A percentile compares a stretch with the other conserved stretches of the same genome.
These are phyloP conservation scores for Urocyon cinereoargenteus DNA, from an alignment of 2,797 vertebrate species.

Conservation along the genomic window DNA sequence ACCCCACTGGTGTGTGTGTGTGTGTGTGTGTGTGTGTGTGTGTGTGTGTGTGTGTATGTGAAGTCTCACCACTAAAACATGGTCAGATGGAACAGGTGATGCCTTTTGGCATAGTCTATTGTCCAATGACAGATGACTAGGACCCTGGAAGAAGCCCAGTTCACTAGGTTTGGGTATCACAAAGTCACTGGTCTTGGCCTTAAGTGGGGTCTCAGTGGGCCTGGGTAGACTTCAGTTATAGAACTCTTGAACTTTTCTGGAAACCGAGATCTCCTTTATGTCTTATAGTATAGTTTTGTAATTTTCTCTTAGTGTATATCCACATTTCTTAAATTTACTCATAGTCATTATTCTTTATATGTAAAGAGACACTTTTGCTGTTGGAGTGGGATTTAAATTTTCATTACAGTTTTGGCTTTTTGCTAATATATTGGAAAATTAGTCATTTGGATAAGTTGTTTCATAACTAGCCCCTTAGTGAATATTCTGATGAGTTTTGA, in stretches of 20 bases:
- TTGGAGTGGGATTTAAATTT: conserved; percentile 33
- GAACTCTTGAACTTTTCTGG: neutral
- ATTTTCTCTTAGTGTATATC: neutral
- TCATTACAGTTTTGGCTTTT: conserved; percentile 19
- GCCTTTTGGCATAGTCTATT: neutral
- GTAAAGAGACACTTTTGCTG: neutral
- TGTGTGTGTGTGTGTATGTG: neutral
- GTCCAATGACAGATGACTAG: neutral
- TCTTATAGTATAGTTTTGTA: neutral
- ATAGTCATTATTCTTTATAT: conserved; percentile 36
- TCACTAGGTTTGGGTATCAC: neutral
- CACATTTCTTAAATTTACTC: conserved; percentile 31
- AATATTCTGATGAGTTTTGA: conserved; percentile 34
- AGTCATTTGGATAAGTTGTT: conserved; percentile 35
- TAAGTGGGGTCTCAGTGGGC: neutral
- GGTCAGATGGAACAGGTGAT: neutral
- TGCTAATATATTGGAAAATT: conserved; percentile 23
- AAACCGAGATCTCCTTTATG: neutral
- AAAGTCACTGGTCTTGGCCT: neutral
- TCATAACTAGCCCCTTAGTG: neutral
- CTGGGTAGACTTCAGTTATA: neutral
- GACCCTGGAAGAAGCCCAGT: neutral
- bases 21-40: neutral
- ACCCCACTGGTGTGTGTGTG: neutral
- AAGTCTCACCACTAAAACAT: neutral